Base-by-base conservation (phyloP, 2,797 vertebrate genomes). In the Mormyrus proboscirostris region DNA sequence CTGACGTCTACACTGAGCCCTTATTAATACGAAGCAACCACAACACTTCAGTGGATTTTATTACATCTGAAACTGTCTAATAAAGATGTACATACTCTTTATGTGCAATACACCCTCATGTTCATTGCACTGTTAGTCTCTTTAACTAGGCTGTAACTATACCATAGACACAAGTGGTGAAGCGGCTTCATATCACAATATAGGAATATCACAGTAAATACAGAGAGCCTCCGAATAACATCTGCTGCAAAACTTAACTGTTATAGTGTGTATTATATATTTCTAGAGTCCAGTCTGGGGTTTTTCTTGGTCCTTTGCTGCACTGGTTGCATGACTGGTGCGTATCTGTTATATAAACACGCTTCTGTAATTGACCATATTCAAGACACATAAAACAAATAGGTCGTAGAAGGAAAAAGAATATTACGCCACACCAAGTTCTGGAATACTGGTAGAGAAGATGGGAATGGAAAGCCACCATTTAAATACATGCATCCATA, bases 11-110 rank as follows among this genome's bases (percentile, higher is more conserved):
- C 5, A 86, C 6, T 0, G 3, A 33, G 65, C 25, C 29, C 44
- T 57, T 87, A 59, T 89, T 49, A 76, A 62, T n/a, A 44, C 49
- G 19, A 22, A 47, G 53, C 88, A 79, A 53, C 38, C 84, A 57
- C n/a, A 87, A 65, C 65, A 86, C 29, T 73, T 55, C 25, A 59
- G 50, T 57, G 51, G 51, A 41, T 41, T 59, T 59, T 41, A 87
- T 59, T 87, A 59, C 65, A 73, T n/a, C n/a, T 25, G 12, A 85
- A 85, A 25, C 44, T 83, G 79, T 85, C 83, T 85, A 85, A 85
- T 47, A 85, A 53, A 86, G 47, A 86, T 38, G 84, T 57, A 59
- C 83, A 85, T 12, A 12, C 44, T 47, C 49, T 50, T 85, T 47
- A 85, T 85, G 44, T 51, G 44, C 47, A 82, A 44, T 82, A 25